Conservation (phyloP, 2,113 vertebrate genomes). For the Macrotus californicus region DNA sequence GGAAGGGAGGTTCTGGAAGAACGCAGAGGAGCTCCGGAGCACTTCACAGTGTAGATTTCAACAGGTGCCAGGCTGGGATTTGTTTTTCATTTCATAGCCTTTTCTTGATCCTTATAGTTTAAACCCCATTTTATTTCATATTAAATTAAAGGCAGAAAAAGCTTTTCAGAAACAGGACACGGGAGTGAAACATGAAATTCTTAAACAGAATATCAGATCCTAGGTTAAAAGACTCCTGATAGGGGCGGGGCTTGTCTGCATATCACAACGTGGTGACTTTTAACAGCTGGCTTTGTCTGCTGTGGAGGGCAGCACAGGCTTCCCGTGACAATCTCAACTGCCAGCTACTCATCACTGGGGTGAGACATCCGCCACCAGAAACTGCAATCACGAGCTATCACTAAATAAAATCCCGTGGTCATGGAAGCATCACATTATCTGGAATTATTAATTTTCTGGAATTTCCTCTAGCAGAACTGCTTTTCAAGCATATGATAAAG, state of each 20-base stretch:
- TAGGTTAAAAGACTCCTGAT: not conserved
- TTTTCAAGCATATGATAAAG: not conserved
- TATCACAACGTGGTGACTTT: not conserved
- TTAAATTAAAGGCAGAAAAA: not conserved
- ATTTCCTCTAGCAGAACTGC: not conserved
- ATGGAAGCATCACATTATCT: not conserved
- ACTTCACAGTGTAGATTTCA: not conserved
- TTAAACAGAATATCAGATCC: not conserved
- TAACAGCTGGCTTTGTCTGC: not conserved
- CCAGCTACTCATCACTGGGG: not conserved
- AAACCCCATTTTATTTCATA: not conserved
- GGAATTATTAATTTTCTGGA: not conserved
- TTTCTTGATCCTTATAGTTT: not conserved
- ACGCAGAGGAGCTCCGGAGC: not conserved
- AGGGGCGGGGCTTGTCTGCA: not conserved
- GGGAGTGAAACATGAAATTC: not conserved
- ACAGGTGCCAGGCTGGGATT: not conserved
- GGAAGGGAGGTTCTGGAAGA: not conserved
- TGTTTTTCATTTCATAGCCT: not conserved
- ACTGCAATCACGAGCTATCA: not conserved
- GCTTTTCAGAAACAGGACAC: not conserved
- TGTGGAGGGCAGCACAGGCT: not conserved
- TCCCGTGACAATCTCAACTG: not conserved
- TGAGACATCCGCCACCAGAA: not conserved
- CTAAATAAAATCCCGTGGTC: not conserved